Conservation (phyloP, 2,113 vertebrate species). For the Piaya cayana region DNA sequence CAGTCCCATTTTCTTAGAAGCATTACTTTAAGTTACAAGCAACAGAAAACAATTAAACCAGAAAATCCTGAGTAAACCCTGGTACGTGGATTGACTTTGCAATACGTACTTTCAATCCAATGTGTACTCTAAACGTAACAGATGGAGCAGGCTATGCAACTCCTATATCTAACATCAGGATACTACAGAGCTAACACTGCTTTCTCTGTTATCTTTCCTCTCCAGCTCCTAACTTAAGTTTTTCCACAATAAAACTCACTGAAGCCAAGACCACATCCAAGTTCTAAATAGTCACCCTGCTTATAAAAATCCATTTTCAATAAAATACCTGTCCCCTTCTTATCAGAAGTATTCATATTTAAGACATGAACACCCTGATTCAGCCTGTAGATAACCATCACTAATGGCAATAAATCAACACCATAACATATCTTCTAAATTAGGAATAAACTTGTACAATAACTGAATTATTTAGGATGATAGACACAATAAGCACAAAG, state of each 20-base stretch:
- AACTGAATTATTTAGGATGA: neutral
- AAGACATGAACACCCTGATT: neutral
- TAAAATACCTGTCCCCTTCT: neutral
- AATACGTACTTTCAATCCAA: neutral
- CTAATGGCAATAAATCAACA: neutral
- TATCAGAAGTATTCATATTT: neutral
- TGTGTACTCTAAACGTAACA: neutral
- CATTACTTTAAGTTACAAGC: neutral
- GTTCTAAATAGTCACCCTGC: neutral
- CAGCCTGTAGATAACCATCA: neutral
- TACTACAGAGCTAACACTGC: neutral
- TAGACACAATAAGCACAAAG: neutral
- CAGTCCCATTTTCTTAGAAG: neutral
- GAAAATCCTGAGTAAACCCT: neutral
- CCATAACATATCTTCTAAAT: neutral
- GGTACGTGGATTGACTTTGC: neutral
- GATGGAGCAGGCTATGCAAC: neutral
- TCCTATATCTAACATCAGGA: neutral
- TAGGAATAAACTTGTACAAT: neutral
- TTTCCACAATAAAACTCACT: neutral
- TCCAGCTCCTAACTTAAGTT: neutral
- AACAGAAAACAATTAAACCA: neutral
- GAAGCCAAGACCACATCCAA: neutral
- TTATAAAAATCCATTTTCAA: neutral
- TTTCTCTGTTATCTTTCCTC: neutral